These are phyloP conservation scores for Spialia ferax DNA, from an alignment of 2,888 invertebrate genomes.

Conservation along the genomic window DNA sequence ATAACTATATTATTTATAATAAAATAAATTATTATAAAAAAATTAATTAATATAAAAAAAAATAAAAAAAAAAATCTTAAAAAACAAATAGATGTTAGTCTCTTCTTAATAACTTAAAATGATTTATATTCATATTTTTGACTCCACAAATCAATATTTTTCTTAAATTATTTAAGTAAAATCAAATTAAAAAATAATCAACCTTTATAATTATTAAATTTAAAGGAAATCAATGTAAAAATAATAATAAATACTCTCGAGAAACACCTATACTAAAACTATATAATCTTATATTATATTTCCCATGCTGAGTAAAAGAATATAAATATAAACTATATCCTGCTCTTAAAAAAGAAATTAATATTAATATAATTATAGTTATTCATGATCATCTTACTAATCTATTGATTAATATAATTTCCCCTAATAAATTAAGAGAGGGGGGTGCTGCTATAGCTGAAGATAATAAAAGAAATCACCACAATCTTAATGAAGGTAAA, in stretches of 20 bases:
- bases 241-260: slow-evolving; percentile 87
- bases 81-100: slow-evolving; percentile 79
- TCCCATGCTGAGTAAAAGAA: slow-evolving; percentile 88
- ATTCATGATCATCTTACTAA: slow-evolving; percentile 81
- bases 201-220: slow-evolving; percentile 87
- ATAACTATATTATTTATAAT: slow-evolving; percentile 71
- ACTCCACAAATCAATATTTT: slow-evolving; percentile 90
- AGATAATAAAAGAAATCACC: slow-evolving; percentile 89
- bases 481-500: slow-evolving; percentile 86
- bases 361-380: slow-evolving; percentile 82
- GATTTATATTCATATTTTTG: slow-evolving; percentile 78
- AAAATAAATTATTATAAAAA: slow-evolving; percentile 75
- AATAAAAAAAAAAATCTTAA: slow-evolving; percentile 82
- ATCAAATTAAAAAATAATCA: slow-evolving; percentile 80
- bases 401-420: slow-evolving; percentile 88
- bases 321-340: slow-evolving; percentile 89
- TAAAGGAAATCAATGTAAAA: slow-evolving; percentile 88
- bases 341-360: slow-evolving; percentile 89
- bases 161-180: slow-evolving; percentile 89
- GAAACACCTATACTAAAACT: slow-evolving; percentile 76
- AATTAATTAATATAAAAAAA: slow-evolving; percentile 71
- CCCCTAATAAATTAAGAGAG: slow-evolving; percentile 89
- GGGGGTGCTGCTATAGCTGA: slow-evolving; percentile 90
- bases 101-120: slow-evolving; percentile 78
- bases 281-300: slow-evolving; percentile 78